These are phyloP conservation scores for Criorhina ranunculi DNA, from an alignment of 2,888 invertebrate genomes.

Conservation along the genomic window DNA sequence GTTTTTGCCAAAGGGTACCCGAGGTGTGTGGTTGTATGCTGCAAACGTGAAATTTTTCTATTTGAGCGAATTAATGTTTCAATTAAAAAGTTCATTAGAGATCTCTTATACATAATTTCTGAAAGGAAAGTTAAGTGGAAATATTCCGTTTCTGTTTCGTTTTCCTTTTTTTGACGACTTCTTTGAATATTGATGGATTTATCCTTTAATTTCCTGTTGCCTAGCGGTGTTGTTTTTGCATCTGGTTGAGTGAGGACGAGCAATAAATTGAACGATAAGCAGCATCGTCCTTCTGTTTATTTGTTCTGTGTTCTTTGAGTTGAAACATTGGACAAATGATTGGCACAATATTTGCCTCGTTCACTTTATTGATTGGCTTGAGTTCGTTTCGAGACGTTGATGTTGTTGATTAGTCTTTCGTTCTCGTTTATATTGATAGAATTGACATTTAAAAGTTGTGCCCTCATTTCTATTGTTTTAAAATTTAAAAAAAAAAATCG, in stretches of 20 bases:
- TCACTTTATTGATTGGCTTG: slow-evolving; percentile 14
- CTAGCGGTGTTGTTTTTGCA: slow-evolving; percentile 25
- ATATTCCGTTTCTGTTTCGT: neutral
- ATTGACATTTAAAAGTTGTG: neutral
- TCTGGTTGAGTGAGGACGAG: neutral
- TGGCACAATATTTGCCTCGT: slow-evolving; percentile 15
- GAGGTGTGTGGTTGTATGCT: slow-evolving; percentile 17
- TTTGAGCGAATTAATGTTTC: slow-evolving; percentile 80
- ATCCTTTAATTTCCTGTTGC: slow-evolving; percentile 48
- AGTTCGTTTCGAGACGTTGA: slow-evolving; percentile 13
- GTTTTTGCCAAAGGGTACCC: slow-evolving; percentile 52
- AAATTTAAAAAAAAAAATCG: neutral
- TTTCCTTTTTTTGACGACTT: neutral
- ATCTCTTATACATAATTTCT: slow-evolving; percentile 31
- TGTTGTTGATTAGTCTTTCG: slow-evolving; percentile 34
- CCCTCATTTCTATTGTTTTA: neutral
- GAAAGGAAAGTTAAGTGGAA: slow-evolving; percentile 37
- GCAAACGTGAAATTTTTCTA: slow-evolving; percentile 57
- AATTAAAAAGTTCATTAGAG: slow-evolving; percentile 77
- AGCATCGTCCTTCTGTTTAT: slow-evolving; percentile 14
- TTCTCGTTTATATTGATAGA: neutral
- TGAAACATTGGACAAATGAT: neutral
- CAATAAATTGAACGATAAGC: slow-evolving; percentile 30
- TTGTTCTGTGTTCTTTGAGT: neutral
- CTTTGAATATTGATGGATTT: slow-evolving; percentile 56